Percentiles rank a stretch among this genome's conserved stretches.
These are phyloP conservation scores for Manduca sexta DNA, from an alignment of 1,140 invertebrate genomes.

Conservation along the genomic window DNA sequence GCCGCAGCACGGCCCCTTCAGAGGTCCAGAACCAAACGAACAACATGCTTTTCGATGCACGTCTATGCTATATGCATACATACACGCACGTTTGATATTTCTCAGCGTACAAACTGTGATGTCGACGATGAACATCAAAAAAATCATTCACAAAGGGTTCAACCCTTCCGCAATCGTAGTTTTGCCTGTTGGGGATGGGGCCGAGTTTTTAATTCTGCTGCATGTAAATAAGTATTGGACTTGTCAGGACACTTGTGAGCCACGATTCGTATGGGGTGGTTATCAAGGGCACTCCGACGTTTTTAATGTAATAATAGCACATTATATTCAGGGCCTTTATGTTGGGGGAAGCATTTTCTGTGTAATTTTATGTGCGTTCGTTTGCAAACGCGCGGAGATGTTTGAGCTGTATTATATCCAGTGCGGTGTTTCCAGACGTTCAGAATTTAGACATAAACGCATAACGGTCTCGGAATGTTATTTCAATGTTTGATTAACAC, in stretches of 20 bases:
- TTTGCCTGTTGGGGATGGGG: constrained; percentile 65
- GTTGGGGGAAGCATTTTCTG: constrained; percentile 28
- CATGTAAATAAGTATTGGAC: constrained; percentile 71
- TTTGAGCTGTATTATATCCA: background rate
- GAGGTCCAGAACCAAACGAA: too few relatives aligned
- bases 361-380: constrained; percentile 8
- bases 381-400: background rate
- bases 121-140: constrained; percentile 47
- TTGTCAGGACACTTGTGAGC: constrained; percentile 68
- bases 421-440: background rate
- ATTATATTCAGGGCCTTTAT: constrained; percentile 47
- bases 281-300: constrained; percentile 64
- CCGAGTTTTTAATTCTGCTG: constrained; percentile 64
- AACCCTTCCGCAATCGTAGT: constrained; percentile 59
- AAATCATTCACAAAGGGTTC: constrained; percentile 60
- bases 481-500: too few relatives aligned
- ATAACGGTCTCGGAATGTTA: background rate
- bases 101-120: constrained; percentile 41
- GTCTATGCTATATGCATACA: too few relatives aligned
- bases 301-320: constrained; percentile 68
- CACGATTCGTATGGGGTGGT: constrained; percentile 56
- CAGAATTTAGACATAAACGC: too few relatives aligned
- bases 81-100: background rate
- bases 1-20: constrained; percentile 4
- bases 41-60: too few relatives aligned